Base-by-base conservation (phyloP, 2,888 invertebrate species). In the Zonitis immaculata region DNA sequence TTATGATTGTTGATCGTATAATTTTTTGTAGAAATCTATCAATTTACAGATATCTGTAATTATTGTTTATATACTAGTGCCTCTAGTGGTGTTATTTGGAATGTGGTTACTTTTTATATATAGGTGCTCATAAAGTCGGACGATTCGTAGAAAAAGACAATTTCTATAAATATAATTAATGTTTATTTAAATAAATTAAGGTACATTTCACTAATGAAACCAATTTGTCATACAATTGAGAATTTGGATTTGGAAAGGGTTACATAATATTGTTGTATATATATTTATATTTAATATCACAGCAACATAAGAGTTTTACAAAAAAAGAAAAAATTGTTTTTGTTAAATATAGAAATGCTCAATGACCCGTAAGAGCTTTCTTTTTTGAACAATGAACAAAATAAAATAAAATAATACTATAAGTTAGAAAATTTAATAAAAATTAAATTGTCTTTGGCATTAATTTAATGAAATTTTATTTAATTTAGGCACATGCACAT, bases 401-500 rank as follows among this genome's bases (percentile, higher is more conserved):
- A 20, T 20, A 39, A 20, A 39, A 20, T 20, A 39, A 57, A 51
- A 50, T 39, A 44, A 39, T 39, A 48, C 22, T 39, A 42, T 57
- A 48, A 30, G 28, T 27, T 44, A 54, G 46, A 46, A 50, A 54
- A 18, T 39, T 39, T 39, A 20, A 3, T 2, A 6, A 20, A 9
- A 32, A 32, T 2, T 2, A 12, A 18, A 11, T 35, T 59, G 54
- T 63, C 57, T 62, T 63, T 64, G 58, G 63, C 64, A 61, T 56
- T 54, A 59, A 62, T 57, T 52, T 18, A 30, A 32, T 8, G 6
- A 20, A 1, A 44, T 51, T 59, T 75, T n/a, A n/a, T n/a, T n/a
- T n/a, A n/a, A n/a, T n/a, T n/a, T 80, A 87, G 63, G 85, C 83
- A 73, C 88, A 88, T 53, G 86, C 86, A 72, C 88, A 88, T 72